Evolutionary conservation across 2,113 vertebrate genomes (phyloP).

Genomic region (Centropus bengalensis): DNA sequence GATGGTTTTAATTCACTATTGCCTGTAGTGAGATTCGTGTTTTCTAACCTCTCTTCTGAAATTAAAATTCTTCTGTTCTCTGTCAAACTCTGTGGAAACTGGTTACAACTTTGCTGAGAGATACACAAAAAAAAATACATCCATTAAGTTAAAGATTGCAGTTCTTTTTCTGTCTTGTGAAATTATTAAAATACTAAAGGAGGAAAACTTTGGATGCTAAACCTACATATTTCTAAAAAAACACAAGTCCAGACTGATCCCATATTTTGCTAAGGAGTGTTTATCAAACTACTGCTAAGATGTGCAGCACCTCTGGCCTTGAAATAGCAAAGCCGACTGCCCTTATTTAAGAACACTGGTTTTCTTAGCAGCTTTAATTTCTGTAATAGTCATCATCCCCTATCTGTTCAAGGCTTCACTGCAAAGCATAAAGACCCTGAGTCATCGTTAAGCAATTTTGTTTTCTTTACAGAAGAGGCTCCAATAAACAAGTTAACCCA

Average conservation of each 20-base stretch:
- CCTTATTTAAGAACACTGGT: neutral
- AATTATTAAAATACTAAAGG: neutral
- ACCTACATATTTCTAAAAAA: neutral
- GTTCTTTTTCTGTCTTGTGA: neutral
- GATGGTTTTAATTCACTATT: neutral
- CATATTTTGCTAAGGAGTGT: neutral
- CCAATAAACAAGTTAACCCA: neutral
- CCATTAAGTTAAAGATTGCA: neutral
- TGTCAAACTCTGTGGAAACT: neutral
- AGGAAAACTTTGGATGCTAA: neutral
- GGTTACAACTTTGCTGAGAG: neutral
- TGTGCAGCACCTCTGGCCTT: neutral
- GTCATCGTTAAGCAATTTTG: neutral
- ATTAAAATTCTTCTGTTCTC: neutral
- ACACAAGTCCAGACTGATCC: neutral
- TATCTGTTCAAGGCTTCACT: neutral
- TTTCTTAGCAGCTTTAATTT: neutral
- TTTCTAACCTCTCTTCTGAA: neutral
- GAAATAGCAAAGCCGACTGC: neutral
- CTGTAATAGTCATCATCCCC: neutral
- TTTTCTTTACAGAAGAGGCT: neutral
- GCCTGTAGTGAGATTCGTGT: neutral
- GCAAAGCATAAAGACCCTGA: neutral
- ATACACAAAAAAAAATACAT: neutral
- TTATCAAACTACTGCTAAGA: neutral